phyloP scores from a whole-genome alignment of 1,140 invertebrate genomes.

The Meloidogyne hapla region DNA sequence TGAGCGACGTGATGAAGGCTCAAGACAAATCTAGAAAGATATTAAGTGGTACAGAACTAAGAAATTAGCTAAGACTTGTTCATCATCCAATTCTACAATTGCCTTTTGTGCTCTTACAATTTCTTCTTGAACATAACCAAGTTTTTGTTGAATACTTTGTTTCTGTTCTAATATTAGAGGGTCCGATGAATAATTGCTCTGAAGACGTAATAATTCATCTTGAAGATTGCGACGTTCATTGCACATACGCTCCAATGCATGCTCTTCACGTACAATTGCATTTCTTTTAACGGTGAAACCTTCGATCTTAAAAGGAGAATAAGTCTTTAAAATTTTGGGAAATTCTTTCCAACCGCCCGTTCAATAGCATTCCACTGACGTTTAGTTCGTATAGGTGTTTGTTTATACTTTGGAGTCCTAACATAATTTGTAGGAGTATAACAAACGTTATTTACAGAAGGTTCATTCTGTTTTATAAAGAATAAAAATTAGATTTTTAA shows the following conservation, averaged over 20 bases:
- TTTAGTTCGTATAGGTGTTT: background rate
- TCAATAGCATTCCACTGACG: conserved; percentile 8
- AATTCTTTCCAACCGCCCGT: background rate
- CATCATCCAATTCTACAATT: conserved; percentile 7
- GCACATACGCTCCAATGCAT: background rate
- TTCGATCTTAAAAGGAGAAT: background rate
- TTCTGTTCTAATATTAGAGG: background rate
- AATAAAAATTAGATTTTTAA: no score
- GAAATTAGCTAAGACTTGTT: background rate
- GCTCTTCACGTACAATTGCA: background rate
- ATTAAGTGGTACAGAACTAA: background rate
- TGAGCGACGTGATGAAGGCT: background rate
- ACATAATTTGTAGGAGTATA: background rate
- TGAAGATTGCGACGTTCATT: background rate
- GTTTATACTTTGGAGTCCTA: background rate
- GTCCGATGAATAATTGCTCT: background rate
- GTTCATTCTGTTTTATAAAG: background rate
- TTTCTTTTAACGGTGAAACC: background rate
- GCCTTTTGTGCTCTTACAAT: background rate
- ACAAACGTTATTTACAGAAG: no score
- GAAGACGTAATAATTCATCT: background rate
- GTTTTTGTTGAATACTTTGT: background rate
- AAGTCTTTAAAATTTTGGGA: background rate
- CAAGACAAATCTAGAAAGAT: background rate
- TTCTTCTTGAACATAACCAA: conserved; percentile 5